A percentile compares a stretch with the other conserved stretches of the same genome.
phyloP scores from a whole-genome alignment of 1,140 invertebrate genomes.

The Xylocopa sonorina region DNA sequence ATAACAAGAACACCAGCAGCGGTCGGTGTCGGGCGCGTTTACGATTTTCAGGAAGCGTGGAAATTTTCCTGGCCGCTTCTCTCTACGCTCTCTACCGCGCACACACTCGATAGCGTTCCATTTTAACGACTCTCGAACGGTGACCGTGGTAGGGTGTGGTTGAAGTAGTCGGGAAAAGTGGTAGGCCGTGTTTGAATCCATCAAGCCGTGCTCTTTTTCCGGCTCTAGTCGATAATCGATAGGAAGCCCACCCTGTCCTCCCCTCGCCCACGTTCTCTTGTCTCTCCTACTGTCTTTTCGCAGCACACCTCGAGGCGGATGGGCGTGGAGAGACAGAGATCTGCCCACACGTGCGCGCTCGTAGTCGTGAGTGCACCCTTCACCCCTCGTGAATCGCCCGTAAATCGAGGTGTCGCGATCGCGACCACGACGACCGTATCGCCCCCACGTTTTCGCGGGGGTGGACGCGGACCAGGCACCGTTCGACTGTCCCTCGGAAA shows the following conservation, averaged over 20 bases:
- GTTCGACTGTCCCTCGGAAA: slow-evolving; percentile 41
- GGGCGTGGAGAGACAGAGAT: neutral
- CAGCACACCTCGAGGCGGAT: slow-evolving; percentile 22
- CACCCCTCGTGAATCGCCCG: slow-evolving; percentile 26
- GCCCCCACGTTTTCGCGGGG: neutral
- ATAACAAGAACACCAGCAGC: slow-evolving; percentile 3
- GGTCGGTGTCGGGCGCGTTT: neutral
- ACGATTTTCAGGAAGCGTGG: slow-evolving; percentile 21
- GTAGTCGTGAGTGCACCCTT: slow-evolving; percentile 39
- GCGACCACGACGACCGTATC: slow-evolving; percentile 11
- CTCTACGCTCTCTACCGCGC: neutral
- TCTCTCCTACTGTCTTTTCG: slow-evolving; percentile 19
- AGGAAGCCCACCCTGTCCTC: slow-evolving; percentile 14
- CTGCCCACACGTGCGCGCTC: neutral
- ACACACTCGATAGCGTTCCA: slow-evolving; percentile 33
- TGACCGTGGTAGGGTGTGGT: slow-evolving; percentile 64
- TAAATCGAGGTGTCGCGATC: slow-evolving; percentile 42
- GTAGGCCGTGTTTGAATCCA: slow-evolving; percentile 70
- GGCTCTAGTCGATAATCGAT: slow-evolving; percentile 66
- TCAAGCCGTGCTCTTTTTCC: slow-evolving; percentile 69
- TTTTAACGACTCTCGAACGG: slow-evolving; percentile 62
- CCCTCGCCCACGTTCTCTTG: neutral
- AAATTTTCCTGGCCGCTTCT: slow-evolving; percentile 18
- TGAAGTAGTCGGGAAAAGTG: slow-evolving; percentile 58
- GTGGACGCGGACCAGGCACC: neutral